These are phyloP conservation scores for Ceratitis capitata DNA, from an alignment of 1,140 invertebrate genomes.

Conservation along the genomic window DNA sequence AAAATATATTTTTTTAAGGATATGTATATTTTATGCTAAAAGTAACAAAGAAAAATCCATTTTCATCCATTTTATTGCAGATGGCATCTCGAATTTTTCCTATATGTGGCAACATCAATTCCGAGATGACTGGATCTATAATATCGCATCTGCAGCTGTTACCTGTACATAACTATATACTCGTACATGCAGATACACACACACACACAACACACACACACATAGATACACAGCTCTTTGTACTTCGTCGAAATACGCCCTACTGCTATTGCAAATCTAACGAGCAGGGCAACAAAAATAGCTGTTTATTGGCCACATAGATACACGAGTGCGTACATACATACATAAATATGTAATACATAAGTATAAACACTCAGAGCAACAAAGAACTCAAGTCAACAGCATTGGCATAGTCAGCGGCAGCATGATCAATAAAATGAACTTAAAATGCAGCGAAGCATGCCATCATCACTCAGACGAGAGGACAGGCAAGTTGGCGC, in stretches of 20 bases:
- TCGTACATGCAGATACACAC: no score
- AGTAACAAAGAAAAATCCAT: no score
- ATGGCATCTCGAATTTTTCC: no score
- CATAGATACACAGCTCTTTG: no score
- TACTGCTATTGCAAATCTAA: conserved; percentile 35
- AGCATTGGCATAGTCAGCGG: conserved; percentile 15
- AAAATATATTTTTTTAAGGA: no score
- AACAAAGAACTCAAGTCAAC: not conserved
- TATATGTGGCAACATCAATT: no score
- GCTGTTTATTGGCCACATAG: not conserved
- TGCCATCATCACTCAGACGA: conserved; percentile 43
- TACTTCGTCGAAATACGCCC: not conserved
- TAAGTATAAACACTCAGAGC: not conserved
- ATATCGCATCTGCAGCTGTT: not conserved
- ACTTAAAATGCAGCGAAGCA: conserved; percentile 64
- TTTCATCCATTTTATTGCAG: no score
- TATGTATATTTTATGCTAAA: no score
- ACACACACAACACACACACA: no score
- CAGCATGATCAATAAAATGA: conserved; percentile 57
- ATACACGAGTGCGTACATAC: not conserved
- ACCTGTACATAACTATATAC: no score
- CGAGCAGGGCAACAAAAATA: conserved; percentile 4
- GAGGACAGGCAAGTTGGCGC: conserved; percentile 1
- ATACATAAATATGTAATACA: not conserved
- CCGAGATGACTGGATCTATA: no score